Evolutionary conservation across 2,113 vertebrate species (phyloP).

Genomic region (Chlorodrepanis virens): DNA sequence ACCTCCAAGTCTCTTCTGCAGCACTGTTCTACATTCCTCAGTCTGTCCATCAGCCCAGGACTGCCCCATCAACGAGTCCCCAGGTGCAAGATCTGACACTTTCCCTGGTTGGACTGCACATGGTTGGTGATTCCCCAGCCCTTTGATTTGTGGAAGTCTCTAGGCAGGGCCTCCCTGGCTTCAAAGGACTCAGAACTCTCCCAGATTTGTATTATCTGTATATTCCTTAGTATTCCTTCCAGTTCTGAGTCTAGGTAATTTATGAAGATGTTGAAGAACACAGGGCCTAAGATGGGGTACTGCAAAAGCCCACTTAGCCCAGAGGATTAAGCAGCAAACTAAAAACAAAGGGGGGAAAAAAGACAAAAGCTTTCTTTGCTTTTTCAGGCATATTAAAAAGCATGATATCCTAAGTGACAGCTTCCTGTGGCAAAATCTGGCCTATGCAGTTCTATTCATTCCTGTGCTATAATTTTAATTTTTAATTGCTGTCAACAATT

Average conservation of each 20-base stretch:
- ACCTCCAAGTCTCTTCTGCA: background rate
- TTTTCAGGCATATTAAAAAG: background rate
- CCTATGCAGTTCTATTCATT: background rate
- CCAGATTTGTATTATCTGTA: background rate
- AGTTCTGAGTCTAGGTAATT: background rate
- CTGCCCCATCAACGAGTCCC: background rate
- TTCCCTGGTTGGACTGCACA: background rate
- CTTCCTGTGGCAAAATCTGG: background rate
- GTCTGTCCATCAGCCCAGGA: fast-evolving
- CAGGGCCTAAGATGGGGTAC: background rate
- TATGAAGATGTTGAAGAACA: background rate
- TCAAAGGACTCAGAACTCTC: background rate
- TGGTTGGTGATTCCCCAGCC: fast-evolving
- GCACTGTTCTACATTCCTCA: fast-evolving
- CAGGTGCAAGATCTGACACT: background rate
- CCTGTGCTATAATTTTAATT: background rate
- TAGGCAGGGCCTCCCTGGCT: background rate
- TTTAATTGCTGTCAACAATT: background rate
- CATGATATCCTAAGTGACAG: background rate
- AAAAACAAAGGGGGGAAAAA: background rate
- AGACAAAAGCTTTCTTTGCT: background rate
- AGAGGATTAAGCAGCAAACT: background rate
- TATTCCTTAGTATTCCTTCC: background rate
- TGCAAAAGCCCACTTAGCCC: background rate
- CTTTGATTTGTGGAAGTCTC: background rate